These are phyloP conservation scores for Ardeotis arabs DNA, from an alignment of 2,113 vertebrate species.

Conservation along the genomic window DNA sequence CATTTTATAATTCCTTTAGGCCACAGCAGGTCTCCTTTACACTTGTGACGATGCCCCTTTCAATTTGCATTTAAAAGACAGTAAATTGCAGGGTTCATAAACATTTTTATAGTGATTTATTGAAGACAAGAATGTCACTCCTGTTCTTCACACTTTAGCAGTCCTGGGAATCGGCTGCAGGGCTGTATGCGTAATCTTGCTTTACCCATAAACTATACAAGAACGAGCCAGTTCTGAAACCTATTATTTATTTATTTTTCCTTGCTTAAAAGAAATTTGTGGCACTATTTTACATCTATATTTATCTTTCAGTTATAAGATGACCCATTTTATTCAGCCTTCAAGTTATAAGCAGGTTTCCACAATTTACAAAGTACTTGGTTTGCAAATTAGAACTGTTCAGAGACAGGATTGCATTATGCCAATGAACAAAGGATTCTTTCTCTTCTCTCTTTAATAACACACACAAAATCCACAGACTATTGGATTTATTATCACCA, in stretches of 20 bases:
- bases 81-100: constrained; percentile 85
- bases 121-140: constrained; percentile 75
- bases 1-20: constrained; percentile 70
- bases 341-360: constrained; percentile 62
- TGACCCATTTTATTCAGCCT: constrained; percentile 72
- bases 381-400: constrained; percentile 58
- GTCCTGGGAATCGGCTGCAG: constrained; percentile 75
- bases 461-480: constrained; percentile 44
- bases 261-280: constrained; percentile 42
- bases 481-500: constrained; percentile 59
- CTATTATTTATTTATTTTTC: constrained; percentile 61
- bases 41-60: constrained; percentile 72
- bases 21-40: constrained; percentile 75
- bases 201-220: constrained; percentile 69
- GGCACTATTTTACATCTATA: constrained; percentile 54
- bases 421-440: constrained; percentile 52
- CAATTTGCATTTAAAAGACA: constrained; percentile 85
- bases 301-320: constrained; percentile 67
- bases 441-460: constrained; percentile 51
- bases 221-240: constrained; percentile 51
- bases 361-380: constrained; percentile 69
- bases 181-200: constrained; percentile 68
- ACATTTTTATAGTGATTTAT: constrained; percentile 86
- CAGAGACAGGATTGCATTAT: constrained; percentile 54
- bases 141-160: constrained; percentile 83